These are phyloP conservation scores for Rugalucina vietnamica DNA, from an alignment of 2,888 invertebrate species.

Conservation along the genomic window DNA sequence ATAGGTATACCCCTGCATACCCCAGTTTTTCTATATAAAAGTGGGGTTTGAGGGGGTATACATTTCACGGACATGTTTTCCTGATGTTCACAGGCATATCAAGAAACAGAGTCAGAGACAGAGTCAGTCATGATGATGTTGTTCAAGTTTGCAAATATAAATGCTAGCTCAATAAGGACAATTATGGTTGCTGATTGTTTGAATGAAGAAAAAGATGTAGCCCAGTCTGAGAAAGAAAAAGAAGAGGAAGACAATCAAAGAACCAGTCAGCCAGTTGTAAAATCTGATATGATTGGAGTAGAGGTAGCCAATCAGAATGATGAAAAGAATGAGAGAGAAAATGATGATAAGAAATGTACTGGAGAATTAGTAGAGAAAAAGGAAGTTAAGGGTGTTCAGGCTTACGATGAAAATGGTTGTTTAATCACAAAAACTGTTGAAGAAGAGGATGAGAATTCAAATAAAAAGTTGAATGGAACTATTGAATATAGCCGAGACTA, in stretches of 20 bases:
- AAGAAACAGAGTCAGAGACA: slow-evolving; percentile 91
- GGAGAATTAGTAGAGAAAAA: slow-evolving; percentile 31
- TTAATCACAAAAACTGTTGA: slow-evolving; percentile 66
- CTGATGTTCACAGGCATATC: slow-evolving; percentile 88
- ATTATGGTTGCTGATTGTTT: slow-evolving; percentile 91
- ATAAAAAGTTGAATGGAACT: slow-evolving; percentile 65
- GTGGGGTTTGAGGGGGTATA: too few relatives aligned
- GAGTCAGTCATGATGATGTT: slow-evolving; percentile 87
- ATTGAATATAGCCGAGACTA: slow-evolving; percentile 71
- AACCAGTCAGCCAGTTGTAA: slow-evolving; percentile 29
- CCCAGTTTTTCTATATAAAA: too few relatives aligned
- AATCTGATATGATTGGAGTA: slow-evolving; percentile 44
- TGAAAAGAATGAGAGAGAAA: not conserved
- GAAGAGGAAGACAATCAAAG: slow-evolving; percentile 15
- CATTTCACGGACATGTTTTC: too few relatives aligned
- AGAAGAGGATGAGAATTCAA: slow-evolving; percentile 60
- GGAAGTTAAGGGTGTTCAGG: slow-evolving; percentile 62
- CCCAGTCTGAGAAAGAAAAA: slow-evolving; percentile 18
- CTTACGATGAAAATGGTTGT: slow-evolving; percentile 67
- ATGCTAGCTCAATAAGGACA: slow-evolving; percentile 91
- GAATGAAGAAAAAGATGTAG: slow-evolving; percentile 41
- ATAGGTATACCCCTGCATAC: too few relatives aligned
- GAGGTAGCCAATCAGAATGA: slow-evolving; percentile 37
- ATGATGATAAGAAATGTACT: slow-evolving; percentile 40
- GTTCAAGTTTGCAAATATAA: slow-evolving; percentile 89